Conservation (phyloP, 2,797 vertebrate species). For the Onychomys torridus region DNA sequence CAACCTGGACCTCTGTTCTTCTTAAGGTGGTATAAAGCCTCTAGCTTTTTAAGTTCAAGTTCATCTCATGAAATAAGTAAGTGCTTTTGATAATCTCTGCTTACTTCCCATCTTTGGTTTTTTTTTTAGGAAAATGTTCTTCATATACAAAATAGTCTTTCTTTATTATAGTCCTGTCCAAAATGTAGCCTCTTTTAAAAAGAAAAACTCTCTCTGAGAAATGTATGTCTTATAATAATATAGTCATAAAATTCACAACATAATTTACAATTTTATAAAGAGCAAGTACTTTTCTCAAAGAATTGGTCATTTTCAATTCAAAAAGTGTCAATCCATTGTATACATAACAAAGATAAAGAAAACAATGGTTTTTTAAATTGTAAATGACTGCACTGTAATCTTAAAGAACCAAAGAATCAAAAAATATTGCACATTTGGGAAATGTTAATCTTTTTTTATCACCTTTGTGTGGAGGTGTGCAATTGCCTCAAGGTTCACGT, state of each 20-base stretch:
- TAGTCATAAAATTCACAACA: neutral
- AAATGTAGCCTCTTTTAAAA: constrained; percentile 91
- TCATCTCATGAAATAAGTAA: constrained; percentile 91
- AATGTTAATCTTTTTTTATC: neutral
- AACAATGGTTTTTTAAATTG: constrained; percentile 44
- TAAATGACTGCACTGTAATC: constrained; percentile 20
- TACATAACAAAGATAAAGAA: constrained; percentile 80
- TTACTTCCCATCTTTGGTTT: constrained; percentile 95
- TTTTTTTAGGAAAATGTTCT: constrained; percentile 93
- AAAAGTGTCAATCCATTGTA: constrained; percentile 60
- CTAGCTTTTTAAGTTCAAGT: constrained; percentile 96
- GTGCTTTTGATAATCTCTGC: constrained; percentile 93
- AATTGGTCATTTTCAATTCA: constrained; percentile 91
- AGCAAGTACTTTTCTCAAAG: constrained; percentile 92
- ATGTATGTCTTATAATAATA: neutral
- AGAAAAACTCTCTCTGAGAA: constrained; percentile 42
- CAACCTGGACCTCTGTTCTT: too few species aligned
- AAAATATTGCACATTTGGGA: neutral
- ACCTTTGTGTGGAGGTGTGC: neutral
- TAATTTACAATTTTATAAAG: constrained; percentile 95
- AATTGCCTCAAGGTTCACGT: neutral
- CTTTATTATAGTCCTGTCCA: constrained; percentile 93
- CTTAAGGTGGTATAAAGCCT: constrained; percentile 95
- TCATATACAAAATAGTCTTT: constrained; percentile 94
- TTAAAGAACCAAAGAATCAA: constrained; percentile 4